phyloP scores from a whole-genome alignment of 2,113 vertebrate species.

The Pseudorectes ferrugineus region DNA sequence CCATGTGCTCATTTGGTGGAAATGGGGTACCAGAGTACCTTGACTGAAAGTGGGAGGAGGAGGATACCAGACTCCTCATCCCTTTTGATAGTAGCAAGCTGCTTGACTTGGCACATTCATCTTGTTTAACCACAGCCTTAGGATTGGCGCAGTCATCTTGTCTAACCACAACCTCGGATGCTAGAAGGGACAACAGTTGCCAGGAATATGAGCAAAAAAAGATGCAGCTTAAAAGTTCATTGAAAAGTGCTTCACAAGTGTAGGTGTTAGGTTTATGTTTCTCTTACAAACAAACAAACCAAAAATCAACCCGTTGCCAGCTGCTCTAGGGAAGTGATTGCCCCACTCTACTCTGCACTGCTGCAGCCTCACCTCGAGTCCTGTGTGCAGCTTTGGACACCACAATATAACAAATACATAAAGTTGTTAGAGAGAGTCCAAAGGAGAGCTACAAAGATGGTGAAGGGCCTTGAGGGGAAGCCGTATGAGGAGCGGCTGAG shows the following conservation, averaged over 20 bases:
- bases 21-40: neutral
- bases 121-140: neutral
- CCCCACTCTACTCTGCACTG: rapidly evolving
- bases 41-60: neutral
- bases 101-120: neutral
- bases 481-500: rapidly evolving
- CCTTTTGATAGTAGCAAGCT: neutral
- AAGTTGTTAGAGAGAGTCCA: neutral
- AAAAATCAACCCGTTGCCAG: neutral
- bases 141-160: rapidly evolving
- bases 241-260: neutral
- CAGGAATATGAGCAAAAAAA: neutral
- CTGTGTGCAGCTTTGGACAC: neutral
- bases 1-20: neutral
- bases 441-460: rapidly evolving
- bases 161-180: neutral
- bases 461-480: neutral
- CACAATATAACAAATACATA: neutral
- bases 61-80: rapidly evolving
- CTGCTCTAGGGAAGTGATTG: neutral
- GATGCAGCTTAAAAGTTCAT: neutral
- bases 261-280: neutral
- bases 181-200: neutral
- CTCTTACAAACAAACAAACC: neutral
- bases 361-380: neutral